Evolutionary conservation across 2,888 invertebrate species (phyloP), one percentile per base, ranked within the genome.

Genomic region (Branchellion lobata): DNA sequence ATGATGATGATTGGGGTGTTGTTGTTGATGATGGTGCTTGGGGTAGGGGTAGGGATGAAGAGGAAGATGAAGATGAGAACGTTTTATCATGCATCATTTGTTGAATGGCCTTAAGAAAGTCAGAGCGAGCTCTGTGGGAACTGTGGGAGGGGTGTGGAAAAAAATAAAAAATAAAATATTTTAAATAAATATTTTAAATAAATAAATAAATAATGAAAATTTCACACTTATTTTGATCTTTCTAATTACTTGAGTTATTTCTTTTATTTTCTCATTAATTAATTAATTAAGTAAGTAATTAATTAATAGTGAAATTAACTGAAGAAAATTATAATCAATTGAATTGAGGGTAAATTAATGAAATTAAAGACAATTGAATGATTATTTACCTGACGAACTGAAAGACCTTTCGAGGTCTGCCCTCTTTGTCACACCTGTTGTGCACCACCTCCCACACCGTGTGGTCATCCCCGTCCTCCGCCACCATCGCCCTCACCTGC

Each of bases 381-480:
- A 40, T 8, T 8, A 40, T 14, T 40, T 14, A 94, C 94, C 94
- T 94, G 76, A 96, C 96, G 81, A 97, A 91, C 84, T 96, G 95
- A 88, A 97, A 97, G 84, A 96, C 93, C 89, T 96, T 96, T 89
- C 97, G 96, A 8, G 95, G 94, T 84, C 96, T 92, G 82, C 95
- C 91, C 87, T 96, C 95, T 84, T 94, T 90, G 89, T 96, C 96
- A 87, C 94, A 95, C 85, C 95, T 91, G 85, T 96, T 90, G 88
- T 97, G 96, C 85, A 97, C 94, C 83, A 97, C 91, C 89, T 97
- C 96, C 96, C 97, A 97, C 82, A 96, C 91, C 90, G 94, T 96
- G 89, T 96, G 96, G 92, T 94, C 93, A 79, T 88, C 88, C 1
- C 68, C 72, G 71, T 87, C 87, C 87, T 94, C 94, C 81, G 95